These are phyloP conservation scores for Crypturellus undulatus DNA, from an alignment of 2,113 vertebrate genomes.

Conservation along the genomic window DNA sequence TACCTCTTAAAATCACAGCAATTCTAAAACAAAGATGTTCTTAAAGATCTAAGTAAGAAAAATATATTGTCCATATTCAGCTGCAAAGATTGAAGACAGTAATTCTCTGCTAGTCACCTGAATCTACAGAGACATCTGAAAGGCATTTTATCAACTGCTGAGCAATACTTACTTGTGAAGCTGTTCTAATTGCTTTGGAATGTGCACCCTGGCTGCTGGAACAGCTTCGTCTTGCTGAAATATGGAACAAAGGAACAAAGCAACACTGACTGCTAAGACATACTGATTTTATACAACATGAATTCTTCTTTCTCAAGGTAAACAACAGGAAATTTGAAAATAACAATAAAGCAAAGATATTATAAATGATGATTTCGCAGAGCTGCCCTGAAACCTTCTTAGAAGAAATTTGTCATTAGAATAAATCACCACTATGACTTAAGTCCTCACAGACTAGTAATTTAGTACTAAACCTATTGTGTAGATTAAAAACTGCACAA, in stretches of 20 bases:
- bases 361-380: background rate
- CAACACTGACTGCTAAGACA: background rate
- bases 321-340: background rate
- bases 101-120: slow-evolving; percentile 17
- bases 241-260: background rate
- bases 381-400: background rate
- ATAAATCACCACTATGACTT: background rate
- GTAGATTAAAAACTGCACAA: background rate
- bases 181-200: slow-evolving; percentile 62
- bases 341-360: background rate
- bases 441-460: background rate
- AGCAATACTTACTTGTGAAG: slow-evolving; percentile 47
- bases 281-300: background rate
- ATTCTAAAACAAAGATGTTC: background rate
- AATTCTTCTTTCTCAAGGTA: background rate
- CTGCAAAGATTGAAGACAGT: background rate
- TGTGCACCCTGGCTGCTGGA: slow-evolving; percentile 34
- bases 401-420: background rate
- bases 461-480: background rate
- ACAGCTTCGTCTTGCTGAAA: background rate
- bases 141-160: slow-evolving; percentile 57
- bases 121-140: slow-evolving; percentile 14
- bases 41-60: background rate
- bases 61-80: background rate
- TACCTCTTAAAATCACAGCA: background rate